Percentiles rank a stretch among this genome's conserved stretches.
Conservation (phyloP, 1,140 invertebrate genomes). For the Prorops nasuta region DNA sequence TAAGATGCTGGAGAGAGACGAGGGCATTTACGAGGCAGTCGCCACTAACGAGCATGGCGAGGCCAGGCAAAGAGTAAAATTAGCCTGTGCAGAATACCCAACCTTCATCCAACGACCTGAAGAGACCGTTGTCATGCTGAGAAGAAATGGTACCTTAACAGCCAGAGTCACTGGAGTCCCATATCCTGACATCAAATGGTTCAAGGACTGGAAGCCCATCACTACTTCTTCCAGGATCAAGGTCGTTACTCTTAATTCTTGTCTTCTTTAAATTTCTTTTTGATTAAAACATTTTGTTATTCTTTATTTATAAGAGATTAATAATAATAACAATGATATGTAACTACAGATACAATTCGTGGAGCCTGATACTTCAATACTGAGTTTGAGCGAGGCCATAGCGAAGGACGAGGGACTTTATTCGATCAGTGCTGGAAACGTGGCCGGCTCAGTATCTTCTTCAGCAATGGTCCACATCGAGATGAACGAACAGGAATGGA, state of each 20-base stretch:
- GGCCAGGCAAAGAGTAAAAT: slow-evolving; percentile 76
- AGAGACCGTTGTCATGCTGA: slow-evolving; percentile 74
- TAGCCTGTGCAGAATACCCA: slow-evolving; percentile 90
- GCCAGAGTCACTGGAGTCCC: slow-evolving; percentile 88
- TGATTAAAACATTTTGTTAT: not conserved
- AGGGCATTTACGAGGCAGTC: slow-evolving; percentile 90
- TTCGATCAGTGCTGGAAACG: slow-evolving; percentile 87
- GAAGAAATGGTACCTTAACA: slow-evolving; percentile 73
- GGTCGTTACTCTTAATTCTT: slow-evolving; percentile 52
- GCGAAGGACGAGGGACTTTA: slow-evolving; percentile 91
- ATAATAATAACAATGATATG: slow-evolving; percentile 7
- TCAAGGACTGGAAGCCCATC: slow-evolving; percentile 93
- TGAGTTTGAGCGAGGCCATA: slow-evolving; percentile 84
- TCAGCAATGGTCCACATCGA: slow-evolving; percentile 90
- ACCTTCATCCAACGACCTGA: slow-evolving; percentile 82
- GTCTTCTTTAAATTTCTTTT: not conserved
- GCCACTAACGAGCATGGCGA: slow-evolving; percentile 92
- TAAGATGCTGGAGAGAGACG: slow-evolving; percentile 85
- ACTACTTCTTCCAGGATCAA: slow-evolving; percentile 77
- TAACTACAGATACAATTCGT: slow-evolving; percentile 72
- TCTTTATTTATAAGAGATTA: not conserved
- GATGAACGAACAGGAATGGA: slow-evolving; percentile 78
- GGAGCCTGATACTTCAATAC: slow-evolving; percentile 79
- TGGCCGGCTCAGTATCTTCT: slow-evolving; percentile 85
- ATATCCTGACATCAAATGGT: slow-evolving; percentile 94